Percentiles rank a stretch among this genome's conserved stretches.
Conservation (phyloP, 2,113 vertebrate genomes). For the Nannobrachium achirus region DNA sequence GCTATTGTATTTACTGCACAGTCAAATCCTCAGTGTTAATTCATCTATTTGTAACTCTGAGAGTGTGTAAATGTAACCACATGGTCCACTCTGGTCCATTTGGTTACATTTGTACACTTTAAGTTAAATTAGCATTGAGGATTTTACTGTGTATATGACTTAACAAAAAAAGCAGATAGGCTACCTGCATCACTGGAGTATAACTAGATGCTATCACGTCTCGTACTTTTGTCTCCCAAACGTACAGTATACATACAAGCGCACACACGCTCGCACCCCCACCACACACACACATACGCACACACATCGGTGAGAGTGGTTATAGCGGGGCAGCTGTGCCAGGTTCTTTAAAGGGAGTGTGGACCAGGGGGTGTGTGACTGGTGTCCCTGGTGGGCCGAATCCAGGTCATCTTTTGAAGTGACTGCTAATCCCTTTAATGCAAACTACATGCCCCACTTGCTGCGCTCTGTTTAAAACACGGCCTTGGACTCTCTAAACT, state of each 20-base stretch:
- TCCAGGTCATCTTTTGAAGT: slow-evolving; percentile 86
- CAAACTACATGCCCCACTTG: slow-evolving; percentile 85
- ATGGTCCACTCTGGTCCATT: too few species aligned
- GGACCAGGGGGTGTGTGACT: slow-evolving; percentile 80
- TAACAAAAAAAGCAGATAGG: too few species aligned
- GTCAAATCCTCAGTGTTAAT: too few species aligned
- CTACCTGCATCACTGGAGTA: too few species aligned
- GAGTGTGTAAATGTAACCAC: too few species aligned
- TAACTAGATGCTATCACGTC: too few species aligned
- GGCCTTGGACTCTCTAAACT: slow-evolving; percentile 77
- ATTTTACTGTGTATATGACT: too few species aligned
- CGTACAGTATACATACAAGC: neutral
- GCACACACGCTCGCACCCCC: slow-evolving; percentile 15
- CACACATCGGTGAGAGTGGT: slow-evolving; percentile 64
- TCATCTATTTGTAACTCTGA: too few species aligned
- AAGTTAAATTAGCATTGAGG: too few species aligned
- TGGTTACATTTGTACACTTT: too few species aligned
- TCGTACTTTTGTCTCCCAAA: too few species aligned
- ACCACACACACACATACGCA: slow-evolving; percentile 41
- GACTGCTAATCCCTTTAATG: slow-evolving; percentile 86
- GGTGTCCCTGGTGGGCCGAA: slow-evolving; percentile 84
- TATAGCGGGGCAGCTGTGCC: slow-evolving; percentile 78
- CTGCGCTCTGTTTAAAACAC: slow-evolving; percentile 78
- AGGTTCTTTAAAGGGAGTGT: slow-evolving; percentile 81
- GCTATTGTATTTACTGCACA: too few species aligned